A percentile compares a stretch with the other conserved stretches of the same genome.
These are phyloP conservation scores for Drosophila mettleri DNA, from an alignment of 2,888 invertebrate species.

Conservation along the genomic window DNA sequence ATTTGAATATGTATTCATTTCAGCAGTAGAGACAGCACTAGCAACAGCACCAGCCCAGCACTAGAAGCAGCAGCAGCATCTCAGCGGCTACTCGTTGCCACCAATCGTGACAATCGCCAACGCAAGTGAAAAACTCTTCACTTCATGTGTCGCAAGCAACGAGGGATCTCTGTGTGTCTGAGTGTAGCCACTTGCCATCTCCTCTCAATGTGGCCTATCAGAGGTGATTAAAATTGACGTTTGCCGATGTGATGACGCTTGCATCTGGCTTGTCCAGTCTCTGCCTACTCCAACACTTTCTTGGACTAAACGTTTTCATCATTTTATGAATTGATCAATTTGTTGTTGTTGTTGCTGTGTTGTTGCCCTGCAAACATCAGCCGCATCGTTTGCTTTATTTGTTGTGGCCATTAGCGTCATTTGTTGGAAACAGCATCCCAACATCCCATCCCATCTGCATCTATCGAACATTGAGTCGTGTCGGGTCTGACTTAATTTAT, in stretches of 20 bases:
- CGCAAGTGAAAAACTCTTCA: slow-evolving; percentile 80
- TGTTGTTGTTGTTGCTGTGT: slow-evolving; percentile 57
- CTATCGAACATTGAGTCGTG: slow-evolving; percentile 44
- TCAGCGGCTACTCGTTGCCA: slow-evolving; percentile 53
- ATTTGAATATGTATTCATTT: slow-evolving; percentile 76
- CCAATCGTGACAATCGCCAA: slow-evolving; percentile 79
- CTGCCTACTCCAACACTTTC: slow-evolving; percentile 64
- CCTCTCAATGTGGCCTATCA: slow-evolving; percentile 48
- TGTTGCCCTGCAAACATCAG: slow-evolving; percentile 50
- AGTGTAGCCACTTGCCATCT: slow-evolving; percentile 16
- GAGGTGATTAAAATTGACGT: slow-evolving; percentile 80
- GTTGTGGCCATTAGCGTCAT: slow-evolving; percentile 79
- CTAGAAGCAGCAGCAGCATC: background rate
- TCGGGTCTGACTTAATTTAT: slow-evolving; percentile 71
- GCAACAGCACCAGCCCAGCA: background rate
- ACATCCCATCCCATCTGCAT: slow-evolving; percentile 13
- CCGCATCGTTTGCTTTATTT: slow-evolving; percentile 75
- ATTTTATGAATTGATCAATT: slow-evolving; percentile 83
- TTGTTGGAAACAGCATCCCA: slow-evolving; percentile 56
- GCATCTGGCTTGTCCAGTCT: slow-evolving; percentile 8
- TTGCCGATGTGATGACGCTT: slow-evolving; percentile 63
- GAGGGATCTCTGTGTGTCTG: slow-evolving; percentile 17
- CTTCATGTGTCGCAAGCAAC: slow-evolving; percentile 69
- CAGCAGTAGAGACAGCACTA: background rate
- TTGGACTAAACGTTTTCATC: slow-evolving; percentile 79